Evolutionary conservation across 2,888 invertebrate species (phyloP).

Genomic region (Hemicrepidius hirtus): DNA sequence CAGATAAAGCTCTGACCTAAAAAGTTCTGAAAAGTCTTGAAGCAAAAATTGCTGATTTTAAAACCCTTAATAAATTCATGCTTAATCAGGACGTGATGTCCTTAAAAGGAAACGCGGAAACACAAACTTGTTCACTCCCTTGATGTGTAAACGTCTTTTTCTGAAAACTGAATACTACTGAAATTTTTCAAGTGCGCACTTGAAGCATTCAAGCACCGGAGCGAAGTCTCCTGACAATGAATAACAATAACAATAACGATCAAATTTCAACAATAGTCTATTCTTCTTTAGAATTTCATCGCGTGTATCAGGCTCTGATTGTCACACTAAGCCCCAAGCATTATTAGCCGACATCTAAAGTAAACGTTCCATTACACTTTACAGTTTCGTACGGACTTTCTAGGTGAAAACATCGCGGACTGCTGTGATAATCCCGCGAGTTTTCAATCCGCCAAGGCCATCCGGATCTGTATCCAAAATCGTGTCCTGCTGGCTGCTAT

Average conservation of each 20-base stretch:
- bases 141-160: too few species aligned
- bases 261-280: constrained; percentile 41
- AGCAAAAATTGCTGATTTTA: neutral
- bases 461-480: constrained; percentile 30
- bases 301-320: constrained; percentile 43
- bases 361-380: constrained; percentile 50
- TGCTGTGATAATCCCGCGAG: constrained; percentile 20
- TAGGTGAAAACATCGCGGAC: constrained; percentile 45
- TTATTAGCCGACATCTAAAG: constrained; percentile 42
- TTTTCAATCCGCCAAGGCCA: constrained; percentile 41
- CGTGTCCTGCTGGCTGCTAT: constrained; percentile 26
- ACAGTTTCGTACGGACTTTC: constrained; percentile 51
- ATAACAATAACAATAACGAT: constrained; percentile 35
- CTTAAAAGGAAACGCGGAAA: neutral
- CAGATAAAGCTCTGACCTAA: too few species aligned
- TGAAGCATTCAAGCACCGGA: constrained; percentile 20
- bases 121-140: neutral
- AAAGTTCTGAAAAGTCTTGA: too few species aligned
- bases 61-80: neutral
- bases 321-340: constrained; percentile 31
- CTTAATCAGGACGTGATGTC: neutral
- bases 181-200: constrained; percentile 36
- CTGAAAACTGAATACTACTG: too few species aligned
- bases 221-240: constrained; percentile 19
- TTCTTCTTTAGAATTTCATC: constrained; percentile 35